These are phyloP conservation scores for Loripinus fragilis DNA, from an alignment of 2,888 invertebrate genomes.

Conservation along the genomic window DNA sequence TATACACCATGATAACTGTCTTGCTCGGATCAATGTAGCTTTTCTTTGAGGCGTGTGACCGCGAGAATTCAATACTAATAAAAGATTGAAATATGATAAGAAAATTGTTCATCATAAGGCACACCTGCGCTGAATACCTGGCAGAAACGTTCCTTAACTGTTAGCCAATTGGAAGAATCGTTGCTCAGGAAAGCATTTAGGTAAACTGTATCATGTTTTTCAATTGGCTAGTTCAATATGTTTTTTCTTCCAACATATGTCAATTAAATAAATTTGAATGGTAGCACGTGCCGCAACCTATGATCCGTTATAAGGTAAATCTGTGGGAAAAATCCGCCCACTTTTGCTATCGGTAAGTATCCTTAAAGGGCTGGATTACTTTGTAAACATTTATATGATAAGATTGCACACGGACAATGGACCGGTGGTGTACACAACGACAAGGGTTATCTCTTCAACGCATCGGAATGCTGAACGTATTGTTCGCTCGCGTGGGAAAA, in stretches of 20 bases:
- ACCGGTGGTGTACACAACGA: slow-evolving; percentile 41
- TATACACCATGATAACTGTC: too few species aligned
- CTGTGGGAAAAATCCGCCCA: slow-evolving; percentile 62
- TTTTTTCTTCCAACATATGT: slow-evolving; percentile 1
- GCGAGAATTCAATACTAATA: neutral
- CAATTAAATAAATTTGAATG: slow-evolving; percentile 4
- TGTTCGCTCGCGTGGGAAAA: slow-evolving; percentile 62
- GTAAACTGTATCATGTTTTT: neutral
- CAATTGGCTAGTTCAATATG: neutral
- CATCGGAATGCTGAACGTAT: slow-evolving; percentile 52
- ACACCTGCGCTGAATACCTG: too few species aligned
- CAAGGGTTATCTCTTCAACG: slow-evolving; percentile 45
- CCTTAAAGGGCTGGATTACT: slow-evolving; percentile 57
- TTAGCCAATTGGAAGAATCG: neutral
- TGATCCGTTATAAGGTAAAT: slow-evolving; percentile 24
- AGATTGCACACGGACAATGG: slow-evolving; percentile 56
- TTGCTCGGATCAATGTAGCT: too few species aligned
- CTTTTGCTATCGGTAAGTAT: slow-evolving; percentile 56
- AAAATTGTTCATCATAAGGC: neutral
- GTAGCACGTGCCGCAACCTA: slow-evolving; percentile 10
- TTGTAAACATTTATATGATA: slow-evolving; percentile 61
- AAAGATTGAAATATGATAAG: neutral
- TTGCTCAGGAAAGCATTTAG: neutral
- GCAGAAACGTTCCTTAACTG: too few species aligned
- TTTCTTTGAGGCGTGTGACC: neutral